A percentile compares a stretch with the other conserved stretches of the same genome.
These are phyloP conservation scores for Epiperipatus broadwayi DNA, from an alignment of 2,888 invertebrate species.

Conservation along the genomic window DNA sequence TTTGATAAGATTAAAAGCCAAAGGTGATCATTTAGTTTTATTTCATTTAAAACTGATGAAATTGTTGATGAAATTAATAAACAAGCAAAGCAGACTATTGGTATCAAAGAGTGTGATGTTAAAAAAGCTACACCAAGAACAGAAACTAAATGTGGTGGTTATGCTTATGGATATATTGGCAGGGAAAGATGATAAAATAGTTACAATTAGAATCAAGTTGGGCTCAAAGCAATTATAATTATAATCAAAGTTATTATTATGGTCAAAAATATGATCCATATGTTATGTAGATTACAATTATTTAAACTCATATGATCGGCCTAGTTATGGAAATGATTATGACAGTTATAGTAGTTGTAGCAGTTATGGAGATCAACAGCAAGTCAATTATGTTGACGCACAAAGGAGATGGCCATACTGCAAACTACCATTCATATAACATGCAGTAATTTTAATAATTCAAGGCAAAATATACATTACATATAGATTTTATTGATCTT, in stretches of 20 bases:
- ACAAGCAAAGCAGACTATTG: constrained; percentile 76
- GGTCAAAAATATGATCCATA: constrained; percentile 36
- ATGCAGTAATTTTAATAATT: too few relatives aligned
- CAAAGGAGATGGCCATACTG: too few relatives aligned
- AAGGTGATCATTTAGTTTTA: constrained; percentile 89
- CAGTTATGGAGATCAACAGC: constrained; percentile 18
- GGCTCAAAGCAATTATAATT: constrained; percentile 18
- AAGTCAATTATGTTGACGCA: too few relatives aligned
- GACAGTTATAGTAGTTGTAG: constrained; percentile 22
- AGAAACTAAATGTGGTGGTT: constrained; percentile 43
- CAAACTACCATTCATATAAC: too few relatives aligned
- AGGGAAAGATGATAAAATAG: constrained; percentile 32
- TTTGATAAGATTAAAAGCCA: constrained; percentile 92
- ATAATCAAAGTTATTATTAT: constrained; percentile 20
- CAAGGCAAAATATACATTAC: too few relatives aligned
- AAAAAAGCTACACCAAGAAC: constrained; percentile 84
- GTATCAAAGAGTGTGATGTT: constrained; percentile 82
- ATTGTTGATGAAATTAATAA: constrained; percentile 76
- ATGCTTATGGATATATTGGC: constrained; percentile 20
- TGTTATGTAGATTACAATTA: constrained; percentile 25
- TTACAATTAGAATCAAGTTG: constrained; percentile 6
- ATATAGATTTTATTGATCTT: too few relatives aligned
- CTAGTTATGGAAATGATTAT: constrained; percentile 37
- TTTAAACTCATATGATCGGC: constrained; percentile 36
- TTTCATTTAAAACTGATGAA: constrained; percentile 88